A percentile compares a stretch with the other conserved stretches of the same genome.
Evolutionary conservation across 2,797 vertebrate genomes (phyloP).

Genomic region (Takifugu rubripes): DNA sequence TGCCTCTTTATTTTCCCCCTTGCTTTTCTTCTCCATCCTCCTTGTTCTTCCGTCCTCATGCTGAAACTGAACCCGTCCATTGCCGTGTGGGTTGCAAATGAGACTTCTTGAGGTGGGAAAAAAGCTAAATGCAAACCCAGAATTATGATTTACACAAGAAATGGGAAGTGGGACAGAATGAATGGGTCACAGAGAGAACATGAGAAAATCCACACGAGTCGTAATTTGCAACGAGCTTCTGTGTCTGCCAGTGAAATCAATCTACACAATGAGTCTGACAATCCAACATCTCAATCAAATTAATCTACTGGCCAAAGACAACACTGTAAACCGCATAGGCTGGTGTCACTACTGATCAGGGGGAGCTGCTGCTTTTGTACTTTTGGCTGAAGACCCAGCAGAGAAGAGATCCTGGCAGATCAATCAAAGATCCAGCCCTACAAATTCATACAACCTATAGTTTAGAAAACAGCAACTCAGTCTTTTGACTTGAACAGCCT

Average conservation of each 20-base stretch:
- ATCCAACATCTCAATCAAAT: background rate
- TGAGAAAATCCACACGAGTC: conserved; percentile 9
- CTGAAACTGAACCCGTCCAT: conserved; percentile 21
- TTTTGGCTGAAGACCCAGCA: background rate
- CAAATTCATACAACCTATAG: background rate
- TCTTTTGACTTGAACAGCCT: background rate
- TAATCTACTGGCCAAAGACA: conserved; percentile 1
- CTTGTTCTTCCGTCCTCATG: conserved; percentile 25
- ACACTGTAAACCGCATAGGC: background rate
- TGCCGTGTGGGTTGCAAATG: conserved; percentile 19
- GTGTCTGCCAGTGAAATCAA: background rate
- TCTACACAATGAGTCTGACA: conserved; percentile 2
- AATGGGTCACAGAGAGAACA: background rate
- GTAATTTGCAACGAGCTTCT: conserved; percentile 18
- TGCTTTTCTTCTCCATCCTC: conserved; percentile 8
- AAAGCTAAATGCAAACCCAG: conserved; percentile 24
- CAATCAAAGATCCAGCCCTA: background rate
- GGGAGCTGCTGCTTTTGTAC: conserved; percentile 6
- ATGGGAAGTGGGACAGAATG: conserved; percentile 4
- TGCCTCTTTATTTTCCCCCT: conserved; percentile 33
- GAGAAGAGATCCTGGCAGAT: background rate
- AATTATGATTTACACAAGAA: conserved; percentile 30
- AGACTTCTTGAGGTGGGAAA: conserved; percentile 8
- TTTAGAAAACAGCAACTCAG: background rate
- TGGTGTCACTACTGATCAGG: background rate